Conservation (phyloP, 2,888 invertebrate genomes). For the Mythimna pallens region DNA sequence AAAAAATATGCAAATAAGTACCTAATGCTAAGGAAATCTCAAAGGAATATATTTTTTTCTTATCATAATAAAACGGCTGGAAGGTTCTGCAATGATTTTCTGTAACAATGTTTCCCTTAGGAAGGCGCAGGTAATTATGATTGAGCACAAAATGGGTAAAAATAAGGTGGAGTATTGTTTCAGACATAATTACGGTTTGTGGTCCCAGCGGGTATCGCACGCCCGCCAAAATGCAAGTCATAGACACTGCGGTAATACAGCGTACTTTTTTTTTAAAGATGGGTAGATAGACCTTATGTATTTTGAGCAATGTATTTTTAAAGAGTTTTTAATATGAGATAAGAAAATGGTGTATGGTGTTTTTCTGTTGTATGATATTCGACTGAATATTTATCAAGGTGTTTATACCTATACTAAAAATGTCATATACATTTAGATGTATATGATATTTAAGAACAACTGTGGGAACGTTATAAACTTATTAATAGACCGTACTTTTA, state of each 20-base stretch:
- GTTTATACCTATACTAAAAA: neutral
- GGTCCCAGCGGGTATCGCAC: conserved; percentile 80
- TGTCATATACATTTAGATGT: neutral
- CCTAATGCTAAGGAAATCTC: conserved; percentile 60
- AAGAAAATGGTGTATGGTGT: neutral
- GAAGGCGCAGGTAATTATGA: conserved; percentile 87
- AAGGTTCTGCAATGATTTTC: conserved; percentile 81
- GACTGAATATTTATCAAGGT: neutral
- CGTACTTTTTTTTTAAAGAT: conserved; percentile 12
- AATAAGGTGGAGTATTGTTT: conserved; percentile 88
- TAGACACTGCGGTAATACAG: conserved; percentile 43
- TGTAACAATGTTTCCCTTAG: conserved; percentile 84
- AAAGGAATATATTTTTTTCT: conserved; percentile 74
- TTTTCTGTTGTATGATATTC: neutral
- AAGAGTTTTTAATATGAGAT: neutral
- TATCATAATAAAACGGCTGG: conserved; percentile 73
- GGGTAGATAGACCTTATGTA: neutral
- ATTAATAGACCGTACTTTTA: neutral
- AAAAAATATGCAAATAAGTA: conserved; percentile 29
- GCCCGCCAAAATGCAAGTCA: conserved; percentile 82
- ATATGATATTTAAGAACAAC: neutral
- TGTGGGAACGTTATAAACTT: neutral
- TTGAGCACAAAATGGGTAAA: conserved; percentile 90
- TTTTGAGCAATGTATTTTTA: neutral
- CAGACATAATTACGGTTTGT: conserved; percentile 90